Evolutionary conservation across 2,113 vertebrate species (phyloP), one percentile per base, ranked within the genome.

Genomic region (Chaenocephalus aceratus): DNA sequence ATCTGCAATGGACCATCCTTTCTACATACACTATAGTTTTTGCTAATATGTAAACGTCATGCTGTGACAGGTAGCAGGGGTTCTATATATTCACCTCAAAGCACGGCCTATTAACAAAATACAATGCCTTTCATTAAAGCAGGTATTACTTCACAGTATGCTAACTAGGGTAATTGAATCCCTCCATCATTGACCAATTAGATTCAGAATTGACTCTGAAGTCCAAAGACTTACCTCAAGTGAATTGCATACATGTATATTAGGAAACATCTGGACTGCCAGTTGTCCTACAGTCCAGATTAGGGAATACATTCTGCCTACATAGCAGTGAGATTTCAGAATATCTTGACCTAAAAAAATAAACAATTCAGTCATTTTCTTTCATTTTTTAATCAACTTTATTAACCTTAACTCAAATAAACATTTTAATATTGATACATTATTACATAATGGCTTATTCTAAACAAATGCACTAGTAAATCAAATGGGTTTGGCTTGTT

Each of bases 21-120:
- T 80, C n/a, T 62, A 54, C 15, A 66, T 30, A 46, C 12, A 64
- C 36, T 44, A 53, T n/a, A 78, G 15, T 6, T 72, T 15, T 69
- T 70, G 45, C 46, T 59, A 23, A 21, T 34, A 57, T 76, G 34
- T 53, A 44, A 51, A 65, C 2, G 49, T 67, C 60, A 30, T 16
- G 16, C 6, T 26, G 34, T 23, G 49, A 57, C 34, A 70, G 6
- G 45, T 2, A 60, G 53, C 36, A 15, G 52, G 21, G 46, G 34
- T 44, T 59, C 13, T 0, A 15, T 11, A 61, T 4, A 41, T 53
- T 79, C n/a, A 68, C 9, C 21, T 49, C 49, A 66, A 68, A 65
- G 1, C 3, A 65, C 0, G 21, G 10, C 6, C 49, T n/a, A 52
- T 41, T 26, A 66, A 41, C 53, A n/a, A 16, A 12, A 23, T 52